These are phyloP conservation scores for Melanaphis sacchari DNA, from an alignment of 1,140 invertebrate genomes.

Conservation along the genomic window DNA sequence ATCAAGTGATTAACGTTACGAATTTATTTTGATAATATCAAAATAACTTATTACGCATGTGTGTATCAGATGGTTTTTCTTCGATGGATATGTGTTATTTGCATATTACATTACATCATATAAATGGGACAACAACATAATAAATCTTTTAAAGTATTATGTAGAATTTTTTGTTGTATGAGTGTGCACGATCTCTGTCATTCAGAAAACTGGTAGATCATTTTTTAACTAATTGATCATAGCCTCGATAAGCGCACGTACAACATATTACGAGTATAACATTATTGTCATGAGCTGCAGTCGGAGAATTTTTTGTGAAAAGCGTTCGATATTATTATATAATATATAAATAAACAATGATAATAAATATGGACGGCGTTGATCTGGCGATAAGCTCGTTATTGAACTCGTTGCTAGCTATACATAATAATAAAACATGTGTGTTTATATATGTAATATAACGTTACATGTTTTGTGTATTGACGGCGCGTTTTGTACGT, in stretches of 20 bases:
- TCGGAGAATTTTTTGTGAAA: not conserved
- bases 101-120: too few species aligned
- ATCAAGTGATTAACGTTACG: too few species aligned
- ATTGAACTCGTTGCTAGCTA: not conserved
- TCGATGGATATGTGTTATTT: too few species aligned
- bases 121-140: not conserved
- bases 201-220: not conserved
- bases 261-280: not conserved
- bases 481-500: conserved; percentile 15
- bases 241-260: too few species aligned
- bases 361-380: not conserved
- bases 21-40: too few species aligned
- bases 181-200: too few species aligned
- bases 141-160: not conserved
- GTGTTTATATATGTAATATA: not conserved
- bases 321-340: not conserved
- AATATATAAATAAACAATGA: not conserved
- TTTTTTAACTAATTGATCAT: not conserved
- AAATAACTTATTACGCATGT: too few species aligned
- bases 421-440: conserved; percentile 4
- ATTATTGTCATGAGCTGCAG: not conserved
- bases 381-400: conserved; percentile 10
- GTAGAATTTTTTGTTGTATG: not conserved
- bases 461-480: not conserved
- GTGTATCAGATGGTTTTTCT: too few species aligned